phyloP scores from a whole-genome alignment of 53 echinoderm and acorn worm species.

The Stichopus horrens region DNA sequence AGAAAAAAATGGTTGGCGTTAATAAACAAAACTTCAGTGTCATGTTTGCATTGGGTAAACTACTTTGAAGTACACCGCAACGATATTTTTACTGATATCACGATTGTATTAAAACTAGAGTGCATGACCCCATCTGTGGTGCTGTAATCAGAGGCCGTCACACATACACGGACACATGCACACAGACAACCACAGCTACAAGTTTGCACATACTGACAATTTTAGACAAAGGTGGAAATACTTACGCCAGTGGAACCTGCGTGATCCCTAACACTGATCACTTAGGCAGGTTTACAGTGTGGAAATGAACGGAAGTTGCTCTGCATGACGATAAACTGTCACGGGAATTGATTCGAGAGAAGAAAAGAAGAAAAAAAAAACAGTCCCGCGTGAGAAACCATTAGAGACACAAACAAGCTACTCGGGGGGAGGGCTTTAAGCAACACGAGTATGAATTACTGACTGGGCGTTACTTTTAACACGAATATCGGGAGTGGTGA shows the following conservation, averaged over 20 bases:
- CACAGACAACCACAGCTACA: no score
- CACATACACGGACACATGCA: no score
- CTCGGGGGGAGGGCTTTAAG: constrained; percentile 21
- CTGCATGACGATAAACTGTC: background rate
- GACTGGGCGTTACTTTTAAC: constrained; percentile 36
- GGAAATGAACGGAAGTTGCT: background rate
- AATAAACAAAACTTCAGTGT: constrained; percentile 22
- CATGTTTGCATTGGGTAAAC: constrained; percentile 30
- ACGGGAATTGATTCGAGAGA: background rate
- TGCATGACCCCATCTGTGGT: background rate
- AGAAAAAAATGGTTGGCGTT: background rate
- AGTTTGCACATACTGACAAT: no score
- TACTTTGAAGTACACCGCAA: constrained; percentile 33
- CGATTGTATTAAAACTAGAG: background rate
- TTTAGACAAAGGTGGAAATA: no score
- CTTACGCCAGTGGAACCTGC: background rate
- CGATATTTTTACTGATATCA: constrained; percentile 2
- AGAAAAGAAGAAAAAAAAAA: background rate
- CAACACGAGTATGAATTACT: constrained; percentile 3
- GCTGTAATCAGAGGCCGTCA: background rate
- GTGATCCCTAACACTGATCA: background rate
- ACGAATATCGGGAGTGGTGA: constrained; percentile 35
- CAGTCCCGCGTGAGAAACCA: constrained; percentile 22
- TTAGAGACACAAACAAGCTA: constrained; percentile 14
- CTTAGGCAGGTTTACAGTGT: background rate